Conservation (phyloP, 2,113 vertebrate genomes). For the Addax nasomaculatus region DNA sequence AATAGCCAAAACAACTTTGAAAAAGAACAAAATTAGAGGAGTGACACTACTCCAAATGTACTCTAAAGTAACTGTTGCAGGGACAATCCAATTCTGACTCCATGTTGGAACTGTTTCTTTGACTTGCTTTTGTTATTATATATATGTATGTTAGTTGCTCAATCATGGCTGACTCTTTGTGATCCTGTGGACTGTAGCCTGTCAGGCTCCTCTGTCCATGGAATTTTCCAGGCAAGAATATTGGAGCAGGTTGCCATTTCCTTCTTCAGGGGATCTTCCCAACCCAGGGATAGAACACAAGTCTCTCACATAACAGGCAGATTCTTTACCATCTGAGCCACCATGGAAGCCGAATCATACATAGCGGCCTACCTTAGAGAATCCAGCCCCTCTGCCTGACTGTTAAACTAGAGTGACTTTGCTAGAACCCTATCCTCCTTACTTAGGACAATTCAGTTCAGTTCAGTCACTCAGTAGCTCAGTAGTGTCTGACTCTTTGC, state of each 20-base stretch:
- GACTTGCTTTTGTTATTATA: not conserved
- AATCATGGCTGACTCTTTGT: not conserved
- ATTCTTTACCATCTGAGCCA: not conserved
- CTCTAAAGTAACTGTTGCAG: not conserved
- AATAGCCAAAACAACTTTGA: not conserved
- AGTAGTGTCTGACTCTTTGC: not conserved
- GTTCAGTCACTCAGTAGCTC: not conserved
- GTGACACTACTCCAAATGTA: not conserved
- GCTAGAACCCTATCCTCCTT: not conserved
- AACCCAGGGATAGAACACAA: not conserved
- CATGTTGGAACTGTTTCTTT: not conserved
- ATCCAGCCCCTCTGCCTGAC: not conserved
- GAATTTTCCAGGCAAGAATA: not conserved
- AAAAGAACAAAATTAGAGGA: not conserved
- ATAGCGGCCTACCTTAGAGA: not conserved
- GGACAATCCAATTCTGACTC: not conserved
- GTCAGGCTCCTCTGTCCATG: not conserved
- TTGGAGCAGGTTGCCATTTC: not conserved
- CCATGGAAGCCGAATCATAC: not conserved
- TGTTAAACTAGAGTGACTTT: not conserved
- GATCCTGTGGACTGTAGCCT: not conserved
- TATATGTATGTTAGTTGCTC: not conserved
- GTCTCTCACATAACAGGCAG: not conserved
- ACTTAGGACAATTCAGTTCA: not conserved
- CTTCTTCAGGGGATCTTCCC: not conserved